Base-by-base conservation (phyloP, 2,113 vertebrate species). In the Neolamprologus kungweensis region DNA sequence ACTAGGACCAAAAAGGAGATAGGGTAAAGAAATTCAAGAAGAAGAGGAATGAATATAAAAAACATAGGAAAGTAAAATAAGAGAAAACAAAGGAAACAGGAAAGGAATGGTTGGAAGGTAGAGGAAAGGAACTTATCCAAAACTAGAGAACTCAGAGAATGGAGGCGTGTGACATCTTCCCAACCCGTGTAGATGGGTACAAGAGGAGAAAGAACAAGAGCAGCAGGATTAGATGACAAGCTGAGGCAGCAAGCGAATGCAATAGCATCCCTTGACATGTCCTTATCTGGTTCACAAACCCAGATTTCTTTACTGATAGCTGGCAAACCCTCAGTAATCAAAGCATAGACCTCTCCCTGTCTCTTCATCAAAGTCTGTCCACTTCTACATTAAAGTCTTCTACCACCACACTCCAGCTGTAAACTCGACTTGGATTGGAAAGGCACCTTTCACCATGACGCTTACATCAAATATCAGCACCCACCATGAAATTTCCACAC, bases 301-400 rank as follows among this genome's bases (percentile, higher is more conserved):
- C 79, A 86, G 81, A 84, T 88, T 82, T 84, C 83, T 45, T 63
- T 14, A 83, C 47, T 83, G 63, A 90, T 85, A 85, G 37, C 60
- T 90, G 84, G 13, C 35, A 86, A 73, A 85, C 55, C 54, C 35
- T 53, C 53, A 75, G 26, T 90, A 80, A 91, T 85, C 58, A 88
- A 57, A 86, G 81, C 81, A 63, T 19, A 55, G 55, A 83, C 53
- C 42, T 33, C 26, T 21, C 40, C 14, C 4, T 45, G 80, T 57
- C 54, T 71, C 81, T 55, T 35, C 63, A 54, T 53, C 58, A 42
- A n/a, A 82, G 7, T 21, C 58, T 65, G 63, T 68, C 63, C 63
- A 37, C 58, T 78, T 51, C 42, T 7, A 40, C 84, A 33, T 26
- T 57, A 35, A 37, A 68, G 63, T 81, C 50, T 28, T 65, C 47